These are phyloP conservation scores for Ploceus nigricollis DNA, from an alignment of 2,113 vertebrate genomes.

Conservation along the genomic window DNA sequence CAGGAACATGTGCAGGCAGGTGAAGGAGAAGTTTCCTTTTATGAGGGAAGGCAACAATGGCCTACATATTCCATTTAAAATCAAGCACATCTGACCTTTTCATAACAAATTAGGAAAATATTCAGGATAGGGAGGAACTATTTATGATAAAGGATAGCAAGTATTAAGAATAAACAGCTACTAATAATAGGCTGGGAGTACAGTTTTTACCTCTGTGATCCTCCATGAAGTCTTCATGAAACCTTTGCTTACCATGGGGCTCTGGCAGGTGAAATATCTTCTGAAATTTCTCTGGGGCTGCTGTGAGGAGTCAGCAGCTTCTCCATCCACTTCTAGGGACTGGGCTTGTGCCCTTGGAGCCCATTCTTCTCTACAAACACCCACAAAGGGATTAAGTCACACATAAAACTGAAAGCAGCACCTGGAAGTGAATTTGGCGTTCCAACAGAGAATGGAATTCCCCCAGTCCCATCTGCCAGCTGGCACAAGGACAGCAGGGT, in stretches of 20 bases:
- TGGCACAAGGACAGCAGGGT: background rate
- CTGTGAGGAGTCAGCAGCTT: background rate
- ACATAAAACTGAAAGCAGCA: background rate
- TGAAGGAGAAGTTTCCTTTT: background rate
- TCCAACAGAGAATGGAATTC: accelerated
- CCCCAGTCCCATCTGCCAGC: background rate
- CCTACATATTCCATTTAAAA: background rate
- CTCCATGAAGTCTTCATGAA: background rate
- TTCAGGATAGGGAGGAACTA: background rate
- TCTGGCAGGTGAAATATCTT: background rate
- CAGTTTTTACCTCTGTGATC: background rate
- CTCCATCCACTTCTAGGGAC: background rate
- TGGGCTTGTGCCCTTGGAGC: background rate
- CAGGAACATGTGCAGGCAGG: background rate
- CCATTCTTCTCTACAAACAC: background rate
- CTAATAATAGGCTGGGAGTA: background rate
- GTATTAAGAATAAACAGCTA: background rate
- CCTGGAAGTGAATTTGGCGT: background rate
- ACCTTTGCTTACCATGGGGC: background rate
- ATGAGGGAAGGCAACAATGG: background rate
- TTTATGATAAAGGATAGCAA: background rate
- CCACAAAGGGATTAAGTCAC: background rate
- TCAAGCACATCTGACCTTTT: background rate
- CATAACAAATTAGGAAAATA: background rate
- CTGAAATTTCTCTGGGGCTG: background rate